Evolutionary conservation across 2,888 invertebrate genomes (phyloP).

Genomic region (Tetropium fuscum): DNA sequence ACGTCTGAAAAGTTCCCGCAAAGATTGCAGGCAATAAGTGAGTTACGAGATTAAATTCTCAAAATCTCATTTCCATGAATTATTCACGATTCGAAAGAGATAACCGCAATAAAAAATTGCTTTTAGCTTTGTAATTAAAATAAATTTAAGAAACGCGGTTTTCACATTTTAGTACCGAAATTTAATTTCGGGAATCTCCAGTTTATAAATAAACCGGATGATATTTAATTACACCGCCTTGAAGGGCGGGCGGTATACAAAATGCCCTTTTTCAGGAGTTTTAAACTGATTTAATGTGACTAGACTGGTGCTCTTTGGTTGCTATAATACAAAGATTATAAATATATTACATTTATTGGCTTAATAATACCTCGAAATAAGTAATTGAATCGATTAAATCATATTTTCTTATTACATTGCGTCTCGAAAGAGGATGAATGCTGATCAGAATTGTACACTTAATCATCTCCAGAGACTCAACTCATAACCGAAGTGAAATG

Average conservation of each 20-base stretch:
- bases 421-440: too few relatives aligned
- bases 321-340: too few relatives aligned
- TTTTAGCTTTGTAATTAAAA: conserved; percentile 15
- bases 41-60: conserved; percentile 19
- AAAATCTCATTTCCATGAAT: conserved; percentile 22
- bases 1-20: conserved; percentile 8
- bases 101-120: conserved; percentile 24
- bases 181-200: conserved; percentile 6
- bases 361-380: too few relatives aligned
- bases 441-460: too few relatives aligned
- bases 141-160: conserved; percentile 14
- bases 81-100: conserved; percentile 21
- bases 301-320: too few relatives aligned
- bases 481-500: too few relatives aligned
- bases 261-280: neutral
- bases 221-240: neutral
- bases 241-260: neutral
- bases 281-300: too few relatives aligned
- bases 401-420: too few relatives aligned
- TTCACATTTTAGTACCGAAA: conserved; percentile 7
- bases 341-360: too few relatives aligned
- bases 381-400: too few relatives aligned
- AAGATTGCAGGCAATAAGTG: conserved; percentile 10
- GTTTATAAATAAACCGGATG: conserved; percentile 12
- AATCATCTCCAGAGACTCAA: too few relatives aligned